Evolutionary conservation across 2,888 invertebrate genomes (phyloP), one percentile per base, ranked within the genome.

Genomic region (Watsonalla cultraria): DNA sequence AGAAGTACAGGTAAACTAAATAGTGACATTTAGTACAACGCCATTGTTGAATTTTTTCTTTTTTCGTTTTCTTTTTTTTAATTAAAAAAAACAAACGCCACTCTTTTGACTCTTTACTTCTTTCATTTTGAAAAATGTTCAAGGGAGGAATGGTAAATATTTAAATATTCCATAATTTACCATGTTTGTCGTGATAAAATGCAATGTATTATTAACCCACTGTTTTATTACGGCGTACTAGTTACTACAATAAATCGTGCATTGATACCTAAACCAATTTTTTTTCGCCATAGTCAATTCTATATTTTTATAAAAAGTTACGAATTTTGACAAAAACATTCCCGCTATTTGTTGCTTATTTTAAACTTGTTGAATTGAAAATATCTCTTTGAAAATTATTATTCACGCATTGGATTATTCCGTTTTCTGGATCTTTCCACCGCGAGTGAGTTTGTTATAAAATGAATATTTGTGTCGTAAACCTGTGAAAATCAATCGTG

Each of bases 61-160:
- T 78, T 72, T 66, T 61, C 58, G 59, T 60, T 61, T 74, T 76
- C 68, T 78, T 82, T 81, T 84, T 84, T 85, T 83, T 74, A 74
- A 72, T 74, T 68, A 76, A 85, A 86, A 86, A 87, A 89, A 86
- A 84, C 83, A 86, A 46, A 46, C 77, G 81, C 77, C 78, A 69
- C 80, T 81, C 79, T 82, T 74, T 84, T n/a, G n/a, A n/a, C n/a
- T n/a, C n/a, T n/a, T n/a, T n/a, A n/a, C n/a, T n/a, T 76, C 69
- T 71, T 65, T 53, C 63, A 64, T 2, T 11, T 51, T 55, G 54
- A 54, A 60, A 51, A 60, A 65, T 60, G 65, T 56, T 60, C 46
- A 53, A 51, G 59, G 68, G 64, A 37, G 54, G 35, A 47, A 51
- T 45, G 42, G 47, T 64, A 53, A 60, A 47, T 54, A 55, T 47